phyloP scores from a whole-genome alignment of 2,888 invertebrate genomes.

The Eupithecia dodoneata region DNA sequence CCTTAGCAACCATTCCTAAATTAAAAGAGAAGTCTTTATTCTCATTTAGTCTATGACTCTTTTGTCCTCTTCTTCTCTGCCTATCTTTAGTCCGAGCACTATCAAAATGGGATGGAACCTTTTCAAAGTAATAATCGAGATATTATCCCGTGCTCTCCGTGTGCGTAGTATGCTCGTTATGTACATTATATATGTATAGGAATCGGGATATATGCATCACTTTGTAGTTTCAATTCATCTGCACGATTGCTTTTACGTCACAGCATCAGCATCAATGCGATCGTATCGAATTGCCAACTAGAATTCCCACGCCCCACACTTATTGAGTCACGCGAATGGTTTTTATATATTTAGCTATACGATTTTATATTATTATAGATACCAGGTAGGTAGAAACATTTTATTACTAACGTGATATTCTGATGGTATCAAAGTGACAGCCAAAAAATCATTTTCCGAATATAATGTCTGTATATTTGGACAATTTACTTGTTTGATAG shows the following conservation, averaged over 20 bases:
- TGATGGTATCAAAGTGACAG: too few relatives aligned
- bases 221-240: slow-evolving; percentile 37
- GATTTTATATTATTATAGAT: not conserved
- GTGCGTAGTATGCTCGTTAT: not conserved
- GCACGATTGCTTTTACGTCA: slow-evolving; percentile 37
- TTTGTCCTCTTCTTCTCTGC: too few relatives aligned
- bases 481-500: too few relatives aligned
- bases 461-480: too few relatives aligned
- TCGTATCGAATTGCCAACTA: slow-evolving; percentile 34
- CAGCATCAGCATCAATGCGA: slow-evolving; percentile 18
- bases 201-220: not conserved
- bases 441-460: too few relatives aligned
- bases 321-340: slow-evolving; percentile 25
- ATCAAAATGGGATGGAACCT: not conserved
- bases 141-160: not conserved
- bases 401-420: not conserved
- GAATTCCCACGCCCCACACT: slow-evolving; percentile 36
- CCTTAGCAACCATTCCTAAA: not conserved
- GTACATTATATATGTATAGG: not conserved
- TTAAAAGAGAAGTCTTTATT: not conserved
- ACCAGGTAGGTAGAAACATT: not conserved
- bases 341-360: not conserved
- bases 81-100: not conserved
- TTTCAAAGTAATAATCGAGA: not conserved
- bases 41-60: not conserved